Evolutionary conservation across 1,140 invertebrate genomes (phyloP), one percentile per base, ranked within the genome.

Genomic region (Pogonomyrmex barbatus): DNA sequence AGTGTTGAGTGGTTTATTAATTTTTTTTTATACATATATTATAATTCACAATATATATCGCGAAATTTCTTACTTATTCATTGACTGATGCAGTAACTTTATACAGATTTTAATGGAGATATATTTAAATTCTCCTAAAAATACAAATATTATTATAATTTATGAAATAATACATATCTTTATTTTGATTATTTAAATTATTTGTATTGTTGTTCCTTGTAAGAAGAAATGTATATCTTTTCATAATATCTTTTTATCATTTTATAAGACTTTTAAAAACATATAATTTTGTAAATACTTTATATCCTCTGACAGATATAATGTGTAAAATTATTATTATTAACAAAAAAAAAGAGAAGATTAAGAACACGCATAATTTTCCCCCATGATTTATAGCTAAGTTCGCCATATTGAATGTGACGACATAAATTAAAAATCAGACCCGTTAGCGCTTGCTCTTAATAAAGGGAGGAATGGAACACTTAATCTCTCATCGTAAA

Each of bases 401-500:
- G 14, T 63, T 39, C 4, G 50, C 33, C 30, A 42, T 45, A 54
- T 73, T 83, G 4, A 54, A 63, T n/a, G 30, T 76, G 5, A 50
- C 12, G 45, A 36, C 4, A 52, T 36, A 17, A 77, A 50, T 76
- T 42, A 77, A 52, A 56, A 77, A 84, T 60, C 42, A 42, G 14
- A 42, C 12, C 68, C n/a, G 17, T 33, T 54, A 14, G 70, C 17
- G 78, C 67, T 82, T 45, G 24, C 24, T 47, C 12, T 0, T 45
- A 36, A 30, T 45, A 47, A 71, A 58, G 52, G 47, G 17, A 45
- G 58, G 67, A n/a, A n/a, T 58, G 39, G 6, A 58, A 47, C 14
- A 5, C 5, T 81, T 81, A 81, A 81, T 81, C 65, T 33, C 39
- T 58, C 24, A 17, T 45, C 47, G 30, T 71, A 71, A 58, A 71